phyloP scores from a whole-genome alignment of 2,888 invertebrate genomes.

The Xylocampa areola region DNA sequence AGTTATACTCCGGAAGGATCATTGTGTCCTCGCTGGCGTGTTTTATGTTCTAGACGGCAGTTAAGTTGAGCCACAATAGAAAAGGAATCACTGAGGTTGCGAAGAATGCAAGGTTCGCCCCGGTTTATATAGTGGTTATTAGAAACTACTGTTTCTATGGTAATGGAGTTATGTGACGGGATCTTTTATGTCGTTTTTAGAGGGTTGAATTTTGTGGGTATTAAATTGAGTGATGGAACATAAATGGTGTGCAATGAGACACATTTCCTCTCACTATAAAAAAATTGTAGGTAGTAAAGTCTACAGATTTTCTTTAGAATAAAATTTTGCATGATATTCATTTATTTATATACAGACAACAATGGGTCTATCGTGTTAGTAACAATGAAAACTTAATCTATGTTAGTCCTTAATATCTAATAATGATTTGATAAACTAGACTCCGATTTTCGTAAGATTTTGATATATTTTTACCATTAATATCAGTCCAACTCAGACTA shows the following conservation, averaged over 20 bases:
- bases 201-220: slow-evolving; percentile 2
- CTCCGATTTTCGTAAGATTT: too few species aligned
- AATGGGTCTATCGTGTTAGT: too few species aligned
- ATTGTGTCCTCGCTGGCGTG: slow-evolving; percentile 77
- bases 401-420: too few species aligned
- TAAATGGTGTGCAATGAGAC: too few species aligned
- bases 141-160: slow-evolving; percentile 31
- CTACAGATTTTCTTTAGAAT: too few species aligned
- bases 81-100: slow-evolving; percentile 55
- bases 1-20: slow-evolving; percentile 82
- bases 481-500: too few species aligned
- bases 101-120: slow-evolving; percentile 38
- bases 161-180: slow-evolving; percentile 28
- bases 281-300: too few species aligned
- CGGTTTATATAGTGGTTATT: slow-evolving; percentile 40
- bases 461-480: too few species aligned
- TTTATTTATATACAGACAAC: too few species aligned
- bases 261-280: neutral
- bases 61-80: slow-evolving; percentile 57
- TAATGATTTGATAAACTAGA: too few species aligned
- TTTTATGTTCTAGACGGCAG: slow-evolving; percentile 69
- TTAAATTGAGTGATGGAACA: neutral
- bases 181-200: slow-evolving; percentile 10
- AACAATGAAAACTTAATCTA: too few species aligned
- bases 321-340: too few species aligned